Conservation (phyloP, 2,888 invertebrate genomes). For the Sipha maydis region DNA sequence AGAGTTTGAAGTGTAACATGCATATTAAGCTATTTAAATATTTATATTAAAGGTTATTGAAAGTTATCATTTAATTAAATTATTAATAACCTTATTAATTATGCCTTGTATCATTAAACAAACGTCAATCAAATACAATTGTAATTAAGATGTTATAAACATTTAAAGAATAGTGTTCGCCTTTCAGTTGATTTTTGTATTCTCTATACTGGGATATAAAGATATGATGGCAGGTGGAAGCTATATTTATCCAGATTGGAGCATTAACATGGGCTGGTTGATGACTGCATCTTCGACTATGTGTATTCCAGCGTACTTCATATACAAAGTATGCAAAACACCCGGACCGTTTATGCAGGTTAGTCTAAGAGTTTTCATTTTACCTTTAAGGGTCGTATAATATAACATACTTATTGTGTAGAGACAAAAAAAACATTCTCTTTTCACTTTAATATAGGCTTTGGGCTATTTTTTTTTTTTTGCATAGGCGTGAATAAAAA, state of each 20-base stretch:
- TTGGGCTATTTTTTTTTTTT: no score
- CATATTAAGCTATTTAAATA: no score
- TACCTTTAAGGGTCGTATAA: no score
- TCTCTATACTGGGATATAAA: slow-evolving; percentile 82
- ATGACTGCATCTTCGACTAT: slow-evolving; percentile 86
- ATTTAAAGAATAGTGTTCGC: neutral
- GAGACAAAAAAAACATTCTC: no score
- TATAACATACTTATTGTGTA: no score
- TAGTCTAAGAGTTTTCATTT: neutral
- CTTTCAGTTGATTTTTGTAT: slow-evolving; percentile 80
- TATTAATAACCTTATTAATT: no score
- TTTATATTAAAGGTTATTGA: no score
- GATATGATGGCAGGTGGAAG: slow-evolving; percentile 79
- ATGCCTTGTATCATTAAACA: neutral
- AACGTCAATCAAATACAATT: neutral
- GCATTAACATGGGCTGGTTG: slow-evolving; percentile 81
- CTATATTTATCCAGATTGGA: slow-evolving; percentile 82
- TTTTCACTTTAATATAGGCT: no score
- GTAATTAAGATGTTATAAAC: neutral
- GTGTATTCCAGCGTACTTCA: slow-evolving; percentile 85
- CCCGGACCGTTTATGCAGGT: slow-evolving; percentile 73
- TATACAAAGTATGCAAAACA: slow-evolving; percentile 80
- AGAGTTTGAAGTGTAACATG: no score
- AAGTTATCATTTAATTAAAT: no score
- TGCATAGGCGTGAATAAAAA: no score